Percentiles rank a stretch among this genome's conserved stretches.
Conservation (phyloP, 2,888 invertebrate genomes). For the Argyra leucocephala region DNA sequence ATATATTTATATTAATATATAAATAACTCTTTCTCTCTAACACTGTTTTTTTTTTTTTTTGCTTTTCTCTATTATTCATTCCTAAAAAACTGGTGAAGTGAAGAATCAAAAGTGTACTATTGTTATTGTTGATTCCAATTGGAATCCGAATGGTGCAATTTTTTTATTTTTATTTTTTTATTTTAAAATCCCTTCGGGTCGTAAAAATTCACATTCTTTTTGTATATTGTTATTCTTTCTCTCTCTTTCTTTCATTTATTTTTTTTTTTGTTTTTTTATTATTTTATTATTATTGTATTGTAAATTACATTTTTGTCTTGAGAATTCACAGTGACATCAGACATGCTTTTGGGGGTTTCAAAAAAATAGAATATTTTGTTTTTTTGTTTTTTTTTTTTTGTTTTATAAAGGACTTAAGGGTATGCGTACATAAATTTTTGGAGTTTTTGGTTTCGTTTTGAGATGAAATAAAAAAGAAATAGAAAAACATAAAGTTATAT, state of each 20-base stretch:
- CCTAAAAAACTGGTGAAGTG: neutral
- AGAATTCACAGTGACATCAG: conserved; percentile 1
- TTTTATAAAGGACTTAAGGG: neutral
- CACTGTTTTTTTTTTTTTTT: neutral
- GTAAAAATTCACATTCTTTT: neutral
- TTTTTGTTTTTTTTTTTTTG: too few species aligned
- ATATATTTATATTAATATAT: neutral
- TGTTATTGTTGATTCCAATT: neutral
- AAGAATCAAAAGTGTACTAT: neutral
- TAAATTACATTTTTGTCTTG: neutral
- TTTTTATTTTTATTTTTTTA: neutral
- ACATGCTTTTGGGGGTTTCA: neutral
- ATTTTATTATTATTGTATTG: too few species aligned
- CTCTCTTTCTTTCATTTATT: too few species aligned
- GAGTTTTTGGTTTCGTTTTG: neutral
- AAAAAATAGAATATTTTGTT: neutral
- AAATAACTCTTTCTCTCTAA: neutral
- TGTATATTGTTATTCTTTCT: neutral
- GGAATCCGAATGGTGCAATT: conserved; percentile 1
- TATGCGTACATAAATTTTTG: neutral
- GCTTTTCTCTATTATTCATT: neutral
- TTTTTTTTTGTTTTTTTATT: too few species aligned
- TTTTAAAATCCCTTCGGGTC: neutral
- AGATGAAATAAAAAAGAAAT: neutral
- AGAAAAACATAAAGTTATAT: neutral